Evolutionary conservation across 2,888 invertebrate species (phyloP), one percentile per base, ranked within the genome.

Genomic region (Scaptomyza caliginosa): DNA sequence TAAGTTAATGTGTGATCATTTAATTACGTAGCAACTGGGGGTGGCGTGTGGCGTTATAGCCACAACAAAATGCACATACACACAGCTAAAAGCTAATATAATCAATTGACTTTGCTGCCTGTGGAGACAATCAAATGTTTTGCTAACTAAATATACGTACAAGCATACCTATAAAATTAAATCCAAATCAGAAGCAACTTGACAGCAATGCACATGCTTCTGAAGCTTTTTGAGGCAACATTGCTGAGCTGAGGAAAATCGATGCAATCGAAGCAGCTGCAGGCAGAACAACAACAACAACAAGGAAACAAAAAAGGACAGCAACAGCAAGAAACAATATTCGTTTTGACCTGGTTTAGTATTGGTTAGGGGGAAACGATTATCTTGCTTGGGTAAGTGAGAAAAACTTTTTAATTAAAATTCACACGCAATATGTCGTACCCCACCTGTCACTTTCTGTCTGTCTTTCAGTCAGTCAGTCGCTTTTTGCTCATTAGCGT

Each of bases 361-460:
- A 8, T 28, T 26, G 43, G 17, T 16, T 16, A 24, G 11, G n/a
- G 23, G 23, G 8, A 2, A 19, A 43, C 65, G 87, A 85, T 86
- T 84, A 86, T 77, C 75, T 85, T 71, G 78, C 74, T 56, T 42
- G 59, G 62, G 66, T 68, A 77, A 86, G 86, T 81, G 78, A 57
- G 88, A 65, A 71, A 78, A 87, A 83, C 63, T 88, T 83, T 81
- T 83, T 83, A 83, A 83, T 83, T 83, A 87, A 88, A 83, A 83
- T 86, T 83, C 80, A 76, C 86, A 86, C 86, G 82, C 82, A 82
- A 86, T 87, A 87, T 86, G 82, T 88, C 83, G 83, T 85, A 21
- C 2, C 50, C 13, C 28, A 34, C 16, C 16, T 34, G 34, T 34
- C 34, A 8, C 16, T 23, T 17, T 13, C 21, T 4, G 26, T 21